Evolutionary conservation across 2,797 vertebrate species (phyloP).

Genomic region (Sebastes iracundus): DNA sequence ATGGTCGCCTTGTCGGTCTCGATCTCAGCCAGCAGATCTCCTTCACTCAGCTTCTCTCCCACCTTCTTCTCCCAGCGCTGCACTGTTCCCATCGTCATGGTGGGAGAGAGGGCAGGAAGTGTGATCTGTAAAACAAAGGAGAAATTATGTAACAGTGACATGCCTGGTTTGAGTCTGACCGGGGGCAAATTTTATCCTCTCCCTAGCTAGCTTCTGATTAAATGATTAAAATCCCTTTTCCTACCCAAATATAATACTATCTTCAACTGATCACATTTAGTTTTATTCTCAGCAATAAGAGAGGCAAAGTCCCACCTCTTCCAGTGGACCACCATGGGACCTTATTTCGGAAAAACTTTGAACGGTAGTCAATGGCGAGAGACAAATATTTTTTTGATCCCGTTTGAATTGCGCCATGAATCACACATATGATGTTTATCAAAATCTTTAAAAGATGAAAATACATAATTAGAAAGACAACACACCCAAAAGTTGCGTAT

Average conservation of each 20-base stretch:
- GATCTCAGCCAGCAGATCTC: slow-evolving; percentile 96
- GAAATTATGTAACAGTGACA: not conserved
- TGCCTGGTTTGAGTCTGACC: not conserved
- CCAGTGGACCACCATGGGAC: no score
- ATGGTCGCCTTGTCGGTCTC: slow-evolving; percentile 99
- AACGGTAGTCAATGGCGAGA: no score
- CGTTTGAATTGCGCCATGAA: no score
- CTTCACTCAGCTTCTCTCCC: slow-evolving; percentile 94
- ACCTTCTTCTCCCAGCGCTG: slow-evolving; percentile 99
- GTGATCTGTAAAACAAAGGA: slow-evolving; percentile 79
- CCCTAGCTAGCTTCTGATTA: not conserved
- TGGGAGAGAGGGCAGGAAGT: slow-evolving; percentile 96
- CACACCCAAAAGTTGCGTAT: no score
- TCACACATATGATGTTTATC: no score
- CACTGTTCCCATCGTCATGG: slow-evolving; percentile 98
- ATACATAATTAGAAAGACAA: no score
- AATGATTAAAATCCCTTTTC: not conserved
- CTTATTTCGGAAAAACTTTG: no score
- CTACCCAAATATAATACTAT: not conserved
- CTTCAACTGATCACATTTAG: not conserved
- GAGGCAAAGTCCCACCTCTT: no score
- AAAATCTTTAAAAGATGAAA: no score
- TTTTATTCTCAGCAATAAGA: not conserved
- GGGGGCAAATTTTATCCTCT: not conserved
- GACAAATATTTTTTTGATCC: no score